Conservation (phyloP, 1,140 invertebrate species). For the Mizuhopecten yessoensis region DNA sequence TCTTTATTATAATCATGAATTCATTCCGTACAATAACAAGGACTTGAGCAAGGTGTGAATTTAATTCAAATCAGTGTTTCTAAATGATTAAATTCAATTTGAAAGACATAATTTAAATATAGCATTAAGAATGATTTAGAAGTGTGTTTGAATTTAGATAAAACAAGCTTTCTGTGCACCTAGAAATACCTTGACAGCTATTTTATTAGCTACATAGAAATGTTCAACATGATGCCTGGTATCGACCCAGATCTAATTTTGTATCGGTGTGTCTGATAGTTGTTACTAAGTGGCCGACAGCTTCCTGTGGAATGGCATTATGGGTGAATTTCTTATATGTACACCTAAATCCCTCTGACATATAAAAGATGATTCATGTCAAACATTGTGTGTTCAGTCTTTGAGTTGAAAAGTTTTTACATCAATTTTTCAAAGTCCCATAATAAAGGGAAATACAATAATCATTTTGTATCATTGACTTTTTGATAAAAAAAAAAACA, state of each 20-base stretch:
- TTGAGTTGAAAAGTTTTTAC: neutral
- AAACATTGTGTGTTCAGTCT: neutral
- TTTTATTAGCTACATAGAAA: neutral
- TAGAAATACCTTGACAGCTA: neutral
- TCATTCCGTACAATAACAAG: too few species aligned
- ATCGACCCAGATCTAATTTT: neutral
- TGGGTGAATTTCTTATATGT: neutral
- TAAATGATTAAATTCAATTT: neutral
- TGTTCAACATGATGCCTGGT: too few species aligned
- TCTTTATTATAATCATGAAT: too few species aligned
- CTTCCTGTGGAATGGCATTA: conserved; percentile 26
- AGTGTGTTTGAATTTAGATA: neutral
- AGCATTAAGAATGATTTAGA: neutral
- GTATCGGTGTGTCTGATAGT: neutral
- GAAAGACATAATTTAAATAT: too few species aligned
- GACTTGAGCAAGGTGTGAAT: too few species aligned
- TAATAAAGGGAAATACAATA: too few species aligned
- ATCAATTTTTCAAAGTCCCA: too few species aligned
- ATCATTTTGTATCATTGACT: too few species aligned
- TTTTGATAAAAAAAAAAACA: too few species aligned
- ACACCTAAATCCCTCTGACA: neutral
- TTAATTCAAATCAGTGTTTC: neutral
- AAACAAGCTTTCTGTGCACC: neutral
- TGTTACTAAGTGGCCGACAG: neutral
- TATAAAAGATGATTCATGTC: neutral